Evolutionary conservation across 2,888 invertebrate genomes (phyloP), one percentile per base, ranked within the genome.

Genomic region (Ypsolopha sequella): DNA sequence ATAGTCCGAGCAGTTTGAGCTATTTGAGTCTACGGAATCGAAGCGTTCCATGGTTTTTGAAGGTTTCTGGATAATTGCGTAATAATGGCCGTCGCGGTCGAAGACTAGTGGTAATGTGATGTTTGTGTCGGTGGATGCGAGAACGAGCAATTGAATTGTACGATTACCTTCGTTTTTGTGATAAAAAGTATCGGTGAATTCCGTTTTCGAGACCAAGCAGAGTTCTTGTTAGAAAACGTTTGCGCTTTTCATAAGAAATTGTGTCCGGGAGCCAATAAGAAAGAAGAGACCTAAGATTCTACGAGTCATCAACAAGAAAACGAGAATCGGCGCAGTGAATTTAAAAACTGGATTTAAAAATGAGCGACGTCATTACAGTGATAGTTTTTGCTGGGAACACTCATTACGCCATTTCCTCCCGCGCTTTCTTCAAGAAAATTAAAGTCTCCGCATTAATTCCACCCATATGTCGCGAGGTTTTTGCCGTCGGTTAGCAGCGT

Each of bases 361-460:
- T 73, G 73, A 73, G 71, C 66, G 61, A 60, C 68, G 69, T 76
- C 79, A 77, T 85, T 84, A 80, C 73, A 75, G 76, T 69, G 71
- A 73, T 63, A 68, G 73, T 80, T 76, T 80, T 85, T 84, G 63
- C 70, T 69, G 73, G 70, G 72, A 76, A 71, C 76, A 78, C 82
- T 84, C 80, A 84, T 85, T 84, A 77, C 77, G 74, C 75, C 75
- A 79, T 80, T 84, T 84, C 84, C 84, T 84, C 80, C 76, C 74
- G 81, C 79, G 76, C 81, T 81, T 82, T 84, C 85, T 84, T 82
- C 72, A 78, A 77, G 78, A 80, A 84, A 84, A 84, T 84, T 85
- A 84, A 84, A 85, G 75, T 80, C 72, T 71, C 73, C 75, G 79
- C 79, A 82, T 82, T 84, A 82, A 84, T 82, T 80, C 76, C 75